Evolutionary conservation across 2,113 vertebrate genomes (phyloP), one percentile per base, ranked within the genome.

Genomic region (Vimba vimba): DNA sequence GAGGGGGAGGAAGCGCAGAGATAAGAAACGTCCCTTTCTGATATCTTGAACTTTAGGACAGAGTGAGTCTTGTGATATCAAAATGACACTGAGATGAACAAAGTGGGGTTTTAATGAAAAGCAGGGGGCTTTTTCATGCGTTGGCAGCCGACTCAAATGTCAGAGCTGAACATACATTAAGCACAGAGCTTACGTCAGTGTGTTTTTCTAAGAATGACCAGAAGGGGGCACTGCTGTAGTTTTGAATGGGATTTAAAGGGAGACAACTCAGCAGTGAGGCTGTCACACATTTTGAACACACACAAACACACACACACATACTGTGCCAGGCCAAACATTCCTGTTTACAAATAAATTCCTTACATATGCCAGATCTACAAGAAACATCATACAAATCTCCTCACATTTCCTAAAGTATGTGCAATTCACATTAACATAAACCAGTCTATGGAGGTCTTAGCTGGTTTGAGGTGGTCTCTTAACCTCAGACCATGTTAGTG

Each of bases 221-320:
- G 93, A 92, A 90, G 95, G 94, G 94, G 95, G 95, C 94, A 95
- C 91, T 95, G 89, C 88, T 92, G 95, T 91, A 93, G 94, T 94
- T 93, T 89, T 86, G 90, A 91, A 92, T 91, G 90, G 2, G 39
- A 33, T 74, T 50, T 8, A 7, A 15, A 19, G 36, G 55, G 64
- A 83, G 79, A 83, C 86, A 83, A 50, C 73, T 83, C 83, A 83
- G 83, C 83, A 87, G 55, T 78, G 73, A 82, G 30, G 47, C 33
- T 73, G 84, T 68, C 79, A 82, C 13, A 85, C 69, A 82, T 75
- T 76, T 83, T 59, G 68, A 55, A 43, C 82, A 74, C 50, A 83
- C 12, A 79, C 6, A 7, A 7, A 36, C 36, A 36, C 36, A 36
- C 5, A 43, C 50, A 83, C 12, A 79, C 66, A 82, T 74, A 74